Base-by-base conservation (phyloP, 2,888 invertebrate species). In the Oithona nana region DNA sequence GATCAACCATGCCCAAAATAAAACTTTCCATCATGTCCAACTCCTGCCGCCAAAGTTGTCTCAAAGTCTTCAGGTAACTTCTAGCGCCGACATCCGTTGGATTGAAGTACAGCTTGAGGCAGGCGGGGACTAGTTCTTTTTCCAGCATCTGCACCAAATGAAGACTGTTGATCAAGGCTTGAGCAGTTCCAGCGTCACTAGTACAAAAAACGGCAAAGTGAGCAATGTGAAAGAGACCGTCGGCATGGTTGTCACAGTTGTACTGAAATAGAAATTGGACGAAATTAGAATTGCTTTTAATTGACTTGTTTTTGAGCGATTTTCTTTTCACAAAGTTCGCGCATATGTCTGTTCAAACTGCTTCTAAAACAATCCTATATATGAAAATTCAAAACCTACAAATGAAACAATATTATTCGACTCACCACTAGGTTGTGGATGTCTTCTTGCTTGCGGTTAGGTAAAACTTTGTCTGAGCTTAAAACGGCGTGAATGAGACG, bases 201-300 rank as follows among this genome's bases (percentile, higher is more conserved):
- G 54, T 54, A 26, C 54, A 54, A 24, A 54, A 54, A 20, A 26
- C 26, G 54, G 54, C 26, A 26, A 54, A 54, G 26, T 54, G 54
- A 2, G 54, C 54, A 26, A 54, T 54, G 11, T 54, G 54, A 54
- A 54, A 54, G 24, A 54, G 24, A 22, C 13, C 26, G 26, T 54
- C 54, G 54, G 54, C 54, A 6, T 26, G 22, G 6, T 20, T 26
- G 54, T 54, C 54, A 54, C 13, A 20, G 54, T 13, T n/a, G n/a
- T n/a, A n/a, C n/a, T n/a, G n/a, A n/a, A n/a, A n/a, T n/a, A n/a
- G n/a, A n/a, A n/a, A n/a, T n/a, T n/a, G n/a, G n/a, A n/a, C n/a
- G n/a, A n/a, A n/a, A n/a, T n/a, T n/a, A n/a, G n/a, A n/a, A n/a
- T n/a, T n/a, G n/a, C n/a, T n/a, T n/a, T n/a, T n/a, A n/a, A n/a